Evolutionary conservation across 2,888 invertebrate species (phyloP), one percentile per base, ranked within the genome.

Genomic region (Mylabris sibirica): DNA sequence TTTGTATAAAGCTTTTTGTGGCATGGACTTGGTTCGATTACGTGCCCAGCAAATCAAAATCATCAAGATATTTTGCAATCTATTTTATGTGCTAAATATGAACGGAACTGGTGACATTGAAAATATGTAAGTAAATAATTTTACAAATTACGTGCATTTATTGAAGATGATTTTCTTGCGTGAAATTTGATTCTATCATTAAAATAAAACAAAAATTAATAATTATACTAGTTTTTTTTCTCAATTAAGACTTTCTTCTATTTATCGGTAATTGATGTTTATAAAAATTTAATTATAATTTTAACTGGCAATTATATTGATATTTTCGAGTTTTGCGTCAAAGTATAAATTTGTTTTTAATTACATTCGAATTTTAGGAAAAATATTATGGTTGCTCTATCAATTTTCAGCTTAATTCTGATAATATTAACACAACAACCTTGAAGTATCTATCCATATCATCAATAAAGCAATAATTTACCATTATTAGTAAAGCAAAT

Each of bases 91-190:
- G 12, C 57, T 57, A 30, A n/a, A 30, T 30, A 57, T 14, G 24
- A 57, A 57, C 57, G 57, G 57, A 57, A 57, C 57, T 57, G 24
- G 24, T 57, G 57, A 57, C 57, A 57, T 57, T 57, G 57, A 57
- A 22, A 57, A 57, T 49, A 1, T 9, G 20, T 9, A 57, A 57
- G 22, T 14, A 14, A 17, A 20, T 24, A 12, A 57, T 12, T n/a
- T 11, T 38, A 38, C 9, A 49, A 49, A 5, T 2, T 49, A 49
- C 49, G 49, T 49, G 49, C 20, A 49, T 8, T 17, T 17, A 44
- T 9, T 20, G 9, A 49, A 6, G 8, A 57, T 2, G 2, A 44
- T 44, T n/a, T n/a, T n/a, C n/a, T n/a, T n/a, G n/a, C n/a, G 12
- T 12, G 12, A 38, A 38, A 38, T 38, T 38, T 38, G 2, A 38